Evolutionary conservation across 2,113 vertebrate species (phyloP).

Genomic region (Lampris incognitus): DNA sequence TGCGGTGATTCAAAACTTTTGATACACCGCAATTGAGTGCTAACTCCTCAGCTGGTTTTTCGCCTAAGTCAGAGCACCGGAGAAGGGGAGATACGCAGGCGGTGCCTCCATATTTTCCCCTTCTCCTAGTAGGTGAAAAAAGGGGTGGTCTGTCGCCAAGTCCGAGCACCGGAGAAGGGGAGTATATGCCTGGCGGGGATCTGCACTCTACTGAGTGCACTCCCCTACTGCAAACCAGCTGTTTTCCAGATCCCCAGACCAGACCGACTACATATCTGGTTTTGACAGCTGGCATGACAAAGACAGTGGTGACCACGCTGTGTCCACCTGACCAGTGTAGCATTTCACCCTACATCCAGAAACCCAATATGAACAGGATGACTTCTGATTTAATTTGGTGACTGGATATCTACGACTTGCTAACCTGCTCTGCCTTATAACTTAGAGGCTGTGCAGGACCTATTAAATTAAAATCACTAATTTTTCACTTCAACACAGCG

Average conservation of each 20-base stretch:
- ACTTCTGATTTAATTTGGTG: neutral
- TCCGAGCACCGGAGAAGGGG: too few species aligned
- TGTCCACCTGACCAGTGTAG: neutral
- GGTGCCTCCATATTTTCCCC: too few species aligned
- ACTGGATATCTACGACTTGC: too few species aligned
- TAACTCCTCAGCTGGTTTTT: too few species aligned
- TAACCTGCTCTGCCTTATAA: neutral
- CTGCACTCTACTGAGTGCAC: neutral
- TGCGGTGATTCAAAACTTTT: too few species aligned
- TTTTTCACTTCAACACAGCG: slow-evolving; percentile 13
- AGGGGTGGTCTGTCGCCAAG: too few species aligned
- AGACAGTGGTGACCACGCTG: slow-evolving; percentile 1
- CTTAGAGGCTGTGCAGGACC: slow-evolving; percentile 4
- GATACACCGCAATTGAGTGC: too few species aligned
- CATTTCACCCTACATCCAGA: slow-evolving; percentile 3
- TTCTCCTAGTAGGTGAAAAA: too few species aligned
- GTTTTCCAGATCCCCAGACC: slow-evolving; percentile 50
- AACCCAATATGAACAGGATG: neutral
- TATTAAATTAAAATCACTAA: slow-evolving; percentile 25
- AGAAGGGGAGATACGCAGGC: too few species aligned
- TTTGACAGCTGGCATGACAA: slow-evolving; percentile 37
- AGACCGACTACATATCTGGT: neutral
- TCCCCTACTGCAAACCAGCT: slow-evolving; percentile 51
- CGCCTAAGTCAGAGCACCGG: too few species aligned
- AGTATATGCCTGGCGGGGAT: too few species aligned